These are phyloP conservation scores for Tetrax tetrax DNA, from an alignment of 2,113 vertebrate genomes.

Conservation along the genomic window DNA sequence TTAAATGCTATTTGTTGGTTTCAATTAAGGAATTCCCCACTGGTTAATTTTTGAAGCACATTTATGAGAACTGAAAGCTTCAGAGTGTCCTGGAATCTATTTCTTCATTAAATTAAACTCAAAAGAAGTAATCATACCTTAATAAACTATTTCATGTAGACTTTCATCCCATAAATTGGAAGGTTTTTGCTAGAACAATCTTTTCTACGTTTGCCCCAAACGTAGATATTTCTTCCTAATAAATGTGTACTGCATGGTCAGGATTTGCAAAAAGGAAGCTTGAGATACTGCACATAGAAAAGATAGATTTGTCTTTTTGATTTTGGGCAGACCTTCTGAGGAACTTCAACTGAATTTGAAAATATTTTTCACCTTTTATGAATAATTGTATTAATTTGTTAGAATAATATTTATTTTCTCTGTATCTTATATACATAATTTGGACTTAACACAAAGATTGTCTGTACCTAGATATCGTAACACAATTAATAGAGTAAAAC, in stretches of 20 bases:
- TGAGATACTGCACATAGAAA: neutral
- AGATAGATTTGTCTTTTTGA: neutral
- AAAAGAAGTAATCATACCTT: neutral
- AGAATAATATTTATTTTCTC: neutral
- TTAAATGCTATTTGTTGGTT: neutral
- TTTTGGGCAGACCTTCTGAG: neutral
- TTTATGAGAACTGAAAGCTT: neutral
- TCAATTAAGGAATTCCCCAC: neutral
- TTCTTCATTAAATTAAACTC: neutral
- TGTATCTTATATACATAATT: neutral
- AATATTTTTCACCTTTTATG: neutral
- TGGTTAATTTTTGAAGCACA: neutral
- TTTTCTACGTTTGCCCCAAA: neutral
- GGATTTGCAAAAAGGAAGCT: neutral
- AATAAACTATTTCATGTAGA: neutral
- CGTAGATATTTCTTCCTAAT: neutral
- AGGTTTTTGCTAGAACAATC: neutral
- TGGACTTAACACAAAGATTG: neutral
- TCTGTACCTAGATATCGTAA: neutral
- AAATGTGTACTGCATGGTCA: rapidly evolving
- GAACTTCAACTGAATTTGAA: neutral
- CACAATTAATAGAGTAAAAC: neutral
- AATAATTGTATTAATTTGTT: neutral
- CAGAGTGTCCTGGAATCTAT: neutral
- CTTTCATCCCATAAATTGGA: neutral